Conservation (phyloP, 2,113 vertebrate genomes). For the Haemorhous mexicanus region DNA sequence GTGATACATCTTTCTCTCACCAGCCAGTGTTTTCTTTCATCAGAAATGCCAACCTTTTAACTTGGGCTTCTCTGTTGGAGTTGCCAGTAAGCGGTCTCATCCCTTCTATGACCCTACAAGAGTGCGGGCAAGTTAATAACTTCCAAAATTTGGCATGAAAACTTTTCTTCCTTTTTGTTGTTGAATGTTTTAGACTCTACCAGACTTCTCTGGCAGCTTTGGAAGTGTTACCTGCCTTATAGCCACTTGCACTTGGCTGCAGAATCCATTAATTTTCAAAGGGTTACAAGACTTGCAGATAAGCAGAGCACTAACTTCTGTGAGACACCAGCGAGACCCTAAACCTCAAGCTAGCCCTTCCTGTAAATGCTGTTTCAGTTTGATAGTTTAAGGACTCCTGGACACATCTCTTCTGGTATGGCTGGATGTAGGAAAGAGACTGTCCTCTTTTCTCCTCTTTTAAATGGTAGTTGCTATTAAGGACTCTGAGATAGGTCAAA, state of each 20-base stretch:
- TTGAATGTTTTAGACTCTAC: not conserved
- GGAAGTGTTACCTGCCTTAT: not conserved
- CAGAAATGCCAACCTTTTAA: not conserved
- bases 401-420: not conserved
- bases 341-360: not conserved
- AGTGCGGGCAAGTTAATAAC: not conserved
- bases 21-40: not conserved
- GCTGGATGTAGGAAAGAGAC: not conserved
- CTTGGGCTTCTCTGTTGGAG: not conserved
- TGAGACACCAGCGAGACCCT: not conserved
- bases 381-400: not conserved
- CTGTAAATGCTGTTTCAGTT: not conserved
- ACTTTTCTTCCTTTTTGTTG: not conserved
- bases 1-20: not conserved
- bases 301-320: not conserved
- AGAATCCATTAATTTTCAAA: not conserved
- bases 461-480: not conserved
- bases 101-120: not conserved
- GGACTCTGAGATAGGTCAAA: not conserved
- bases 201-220: not conserved
- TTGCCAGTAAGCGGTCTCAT: not conserved
- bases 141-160: not conserved
- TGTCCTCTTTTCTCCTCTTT: not conserved
- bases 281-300: not conserved
- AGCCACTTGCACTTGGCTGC: not conserved